These are phyloP conservation scores for Macaria notata DNA, from an alignment of 2,888 invertebrate species.

Conservation along the genomic window DNA sequence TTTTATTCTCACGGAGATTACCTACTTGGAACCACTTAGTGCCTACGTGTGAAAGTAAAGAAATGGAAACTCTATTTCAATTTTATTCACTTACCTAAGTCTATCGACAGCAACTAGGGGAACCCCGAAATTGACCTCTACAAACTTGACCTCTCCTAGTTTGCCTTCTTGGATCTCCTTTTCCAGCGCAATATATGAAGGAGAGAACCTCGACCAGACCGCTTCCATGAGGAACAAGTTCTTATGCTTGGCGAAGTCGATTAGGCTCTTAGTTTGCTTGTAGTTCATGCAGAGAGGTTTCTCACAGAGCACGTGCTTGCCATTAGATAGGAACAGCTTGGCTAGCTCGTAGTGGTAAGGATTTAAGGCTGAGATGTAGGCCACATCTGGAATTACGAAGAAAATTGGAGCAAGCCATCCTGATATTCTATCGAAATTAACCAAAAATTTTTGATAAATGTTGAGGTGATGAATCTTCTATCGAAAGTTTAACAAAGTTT, in stretches of 20 bases:
- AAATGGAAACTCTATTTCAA: too few species aligned
- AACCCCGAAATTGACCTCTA: slow-evolving; percentile 87
- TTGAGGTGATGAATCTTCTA: too few species aligned
- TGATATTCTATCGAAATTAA: too few species aligned
- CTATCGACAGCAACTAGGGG: slow-evolving; percentile 64
- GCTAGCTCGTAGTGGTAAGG: slow-evolving; percentile 87
- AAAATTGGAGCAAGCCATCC: too few species aligned
- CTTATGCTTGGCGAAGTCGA: slow-evolving; percentile 86
- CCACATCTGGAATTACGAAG: slow-evolving; percentile 85
- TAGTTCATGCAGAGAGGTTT: slow-evolving; percentile 93
- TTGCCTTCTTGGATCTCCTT: slow-evolving; percentile 84
- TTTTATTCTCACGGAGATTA: too few species aligned
- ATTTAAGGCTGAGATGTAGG: slow-evolving; percentile 91
- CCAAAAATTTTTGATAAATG: too few species aligned
- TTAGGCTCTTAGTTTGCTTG: slow-evolving; percentile 87
- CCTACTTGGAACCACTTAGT: too few species aligned
- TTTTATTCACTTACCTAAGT: slow-evolving; percentile 41
- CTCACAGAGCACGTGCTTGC: slow-evolving; percentile 95
- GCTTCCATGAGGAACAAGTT: slow-evolving; percentile 94
- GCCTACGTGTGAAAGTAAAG: too few species aligned
- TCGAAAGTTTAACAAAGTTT: too few species aligned
- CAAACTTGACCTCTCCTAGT: slow-evolving; percentile 87
- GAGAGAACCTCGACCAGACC: slow-evolving; percentile 94
- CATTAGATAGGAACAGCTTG: slow-evolving; percentile 88
- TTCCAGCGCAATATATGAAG: slow-evolving; percentile 86